Evolutionary conservation across 2,113 vertebrate genomes (phyloP).

Genomic region (Otocyon megalotis): DNA sequence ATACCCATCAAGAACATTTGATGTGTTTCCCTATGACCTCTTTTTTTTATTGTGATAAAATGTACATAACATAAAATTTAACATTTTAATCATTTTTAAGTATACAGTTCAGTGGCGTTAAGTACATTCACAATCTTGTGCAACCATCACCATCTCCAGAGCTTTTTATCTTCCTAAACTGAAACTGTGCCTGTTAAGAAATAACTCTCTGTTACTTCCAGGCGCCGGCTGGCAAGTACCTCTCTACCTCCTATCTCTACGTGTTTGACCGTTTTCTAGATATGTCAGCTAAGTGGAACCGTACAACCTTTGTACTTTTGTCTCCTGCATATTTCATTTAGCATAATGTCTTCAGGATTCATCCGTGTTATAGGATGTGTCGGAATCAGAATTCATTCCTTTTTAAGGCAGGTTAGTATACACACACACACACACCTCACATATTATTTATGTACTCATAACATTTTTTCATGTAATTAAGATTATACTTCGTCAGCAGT

Average conservation of each 20-base stretch:
- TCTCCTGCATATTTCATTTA: neutral
- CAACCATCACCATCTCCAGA: neutral
- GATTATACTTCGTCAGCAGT: neutral
- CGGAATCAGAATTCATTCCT: slow-evolving; percentile 69
- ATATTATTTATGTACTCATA: slow-evolving; percentile 6
- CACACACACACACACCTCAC: neutral
- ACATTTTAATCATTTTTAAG: neutral
- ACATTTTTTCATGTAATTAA: slow-evolving; percentile 19
- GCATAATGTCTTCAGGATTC: neutral
- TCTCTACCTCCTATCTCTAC: neutral
- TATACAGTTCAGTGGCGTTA: neutral
- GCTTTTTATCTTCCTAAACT: neutral
- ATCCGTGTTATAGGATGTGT: neutral
- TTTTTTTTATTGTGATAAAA: slow-evolving; percentile 4
- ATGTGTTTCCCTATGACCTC: neutral
- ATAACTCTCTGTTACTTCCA: neutral
- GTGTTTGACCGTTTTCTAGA: neutral
- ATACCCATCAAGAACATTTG: neutral
- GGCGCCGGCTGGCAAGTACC: too few species aligned
- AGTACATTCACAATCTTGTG: neutral
- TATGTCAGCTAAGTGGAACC: neutral
- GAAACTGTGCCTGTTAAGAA: neutral
- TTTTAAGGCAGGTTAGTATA: slow-evolving; percentile 10
- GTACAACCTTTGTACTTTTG: neutral
- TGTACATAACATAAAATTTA: neutral